phyloP scores from a whole-genome alignment of 2,797 vertebrate genomes.

The Phataginus tricuspis region DNA sequence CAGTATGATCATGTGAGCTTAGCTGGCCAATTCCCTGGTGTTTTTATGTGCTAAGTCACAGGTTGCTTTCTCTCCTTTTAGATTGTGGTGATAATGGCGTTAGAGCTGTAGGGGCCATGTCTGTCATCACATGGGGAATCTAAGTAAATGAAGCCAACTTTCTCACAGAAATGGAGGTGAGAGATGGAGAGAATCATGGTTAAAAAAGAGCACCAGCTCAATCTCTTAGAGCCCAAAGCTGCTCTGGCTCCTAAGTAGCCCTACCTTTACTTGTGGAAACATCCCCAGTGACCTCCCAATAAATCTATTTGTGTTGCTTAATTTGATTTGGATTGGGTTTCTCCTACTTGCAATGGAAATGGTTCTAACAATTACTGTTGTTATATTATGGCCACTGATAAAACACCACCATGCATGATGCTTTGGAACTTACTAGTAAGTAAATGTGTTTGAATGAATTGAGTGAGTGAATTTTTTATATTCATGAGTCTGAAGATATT shows the following conservation, averaged over 20 bases:
- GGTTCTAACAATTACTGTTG: not conserved
- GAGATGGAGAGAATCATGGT: not conserved
- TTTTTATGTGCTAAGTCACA: not conserved
- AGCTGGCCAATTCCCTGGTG: not conserved
- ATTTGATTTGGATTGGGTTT: not conserved
- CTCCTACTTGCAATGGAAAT: not conserved
- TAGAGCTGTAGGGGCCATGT: not conserved
- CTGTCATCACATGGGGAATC: not conserved
- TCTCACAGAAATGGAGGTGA: not conserved
- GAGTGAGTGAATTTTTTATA: not conserved
- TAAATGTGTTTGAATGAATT: constrained; percentile 15
- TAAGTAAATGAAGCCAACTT: not conserved
- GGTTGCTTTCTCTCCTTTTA: not conserved
- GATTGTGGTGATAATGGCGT: fast-evolving
- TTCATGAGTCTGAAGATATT: not conserved
- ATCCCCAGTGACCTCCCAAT: not conserved
- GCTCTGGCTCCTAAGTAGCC: not conserved
- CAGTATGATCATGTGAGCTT: not conserved
- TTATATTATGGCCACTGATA: not conserved
- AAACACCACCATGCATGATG: not conserved
- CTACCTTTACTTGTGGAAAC: not conserved
- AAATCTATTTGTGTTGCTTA: not conserved
- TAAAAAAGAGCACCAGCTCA: not conserved
- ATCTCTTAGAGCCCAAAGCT: not conserved
- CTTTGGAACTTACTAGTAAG: not conserved